A percentile compares a stretch with the other conserved stretches of the same genome.
phyloP scores from a whole-genome alignment of 2,888 invertebrate species.

The Dexiosoma caninum region DNA sequence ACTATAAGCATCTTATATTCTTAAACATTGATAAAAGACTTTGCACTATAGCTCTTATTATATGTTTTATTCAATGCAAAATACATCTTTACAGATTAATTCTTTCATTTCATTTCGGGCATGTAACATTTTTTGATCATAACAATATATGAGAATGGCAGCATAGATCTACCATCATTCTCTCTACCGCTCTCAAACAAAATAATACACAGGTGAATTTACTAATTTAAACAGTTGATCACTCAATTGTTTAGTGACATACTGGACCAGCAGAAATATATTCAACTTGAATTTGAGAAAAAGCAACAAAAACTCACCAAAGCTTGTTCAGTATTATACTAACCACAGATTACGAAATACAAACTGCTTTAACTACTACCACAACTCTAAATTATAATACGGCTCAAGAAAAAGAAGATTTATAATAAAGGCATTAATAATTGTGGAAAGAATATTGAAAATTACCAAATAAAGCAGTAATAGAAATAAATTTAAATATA shows the following conservation, averaged over 20 bases:
- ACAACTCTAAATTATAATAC: background rate
- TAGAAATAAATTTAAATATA: background rate
- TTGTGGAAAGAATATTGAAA: slow-evolving; percentile 18
- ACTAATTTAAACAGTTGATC: slow-evolving; percentile 37
- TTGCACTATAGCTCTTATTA: too few species aligned
- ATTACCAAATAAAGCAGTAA: too few species aligned
- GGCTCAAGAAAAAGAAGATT: background rate
- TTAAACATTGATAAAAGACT: too few species aligned
- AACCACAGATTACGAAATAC: too few species aligned
- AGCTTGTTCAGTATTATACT: background rate
- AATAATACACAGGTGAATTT: slow-evolving; percentile 37
- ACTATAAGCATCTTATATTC: too few species aligned
- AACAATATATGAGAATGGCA: background rate
- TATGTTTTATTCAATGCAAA: too few species aligned
- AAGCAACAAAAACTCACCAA: slow-evolving; percentile 8
- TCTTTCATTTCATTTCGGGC: too few species aligned
- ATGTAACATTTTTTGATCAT: too few species aligned
- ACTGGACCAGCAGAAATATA: slow-evolving; percentile 18
- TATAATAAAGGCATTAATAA: background rate
- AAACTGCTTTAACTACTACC: background rate
- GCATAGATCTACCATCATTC: background rate
- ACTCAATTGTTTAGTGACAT: background rate
- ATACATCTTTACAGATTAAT: too few species aligned
- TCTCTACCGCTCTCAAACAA: background rate
- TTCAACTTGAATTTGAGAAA: too few species aligned